Percentiles rank a stretch among this genome's conserved stretches.
Conservation (phyloP, 2,113 vertebrate genomes). For the Toxotes chatareus region DNA sequence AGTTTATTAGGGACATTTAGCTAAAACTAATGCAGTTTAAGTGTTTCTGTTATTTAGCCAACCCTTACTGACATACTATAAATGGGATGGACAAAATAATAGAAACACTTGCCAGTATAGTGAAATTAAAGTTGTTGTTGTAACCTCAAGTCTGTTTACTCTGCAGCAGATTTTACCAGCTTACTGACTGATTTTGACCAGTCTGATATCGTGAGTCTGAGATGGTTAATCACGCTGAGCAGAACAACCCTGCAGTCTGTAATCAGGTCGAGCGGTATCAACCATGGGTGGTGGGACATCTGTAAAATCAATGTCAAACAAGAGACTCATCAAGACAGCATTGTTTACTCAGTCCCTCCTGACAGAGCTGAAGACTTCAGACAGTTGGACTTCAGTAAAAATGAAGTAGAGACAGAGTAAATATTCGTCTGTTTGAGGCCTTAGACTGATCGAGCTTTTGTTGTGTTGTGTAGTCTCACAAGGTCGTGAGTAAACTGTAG, state of each 20-base stretch:
- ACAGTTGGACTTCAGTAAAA: neutral
- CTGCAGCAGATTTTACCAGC: too few relatives aligned
- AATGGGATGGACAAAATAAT: too few relatives aligned
- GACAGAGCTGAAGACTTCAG: neutral
- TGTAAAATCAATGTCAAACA: conserved; percentile 9
- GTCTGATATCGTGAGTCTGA: too few relatives aligned
- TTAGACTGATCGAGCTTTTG: neutral
- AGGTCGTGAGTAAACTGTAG: neutral
- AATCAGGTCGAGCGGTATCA: neutral
- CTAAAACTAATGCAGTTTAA: too few relatives aligned
- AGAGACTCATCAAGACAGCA: neutral
- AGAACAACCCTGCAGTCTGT: neutral
- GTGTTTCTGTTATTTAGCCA: too few relatives aligned
- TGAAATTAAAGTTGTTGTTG: too few relatives aligned
- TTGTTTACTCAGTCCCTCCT: neutral
- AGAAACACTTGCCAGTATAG: too few relatives aligned
- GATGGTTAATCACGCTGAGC: neutral
- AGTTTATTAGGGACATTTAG: too few relatives aligned
- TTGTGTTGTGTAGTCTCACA: neutral
- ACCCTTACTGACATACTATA: too few relatives aligned
- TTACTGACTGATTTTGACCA: too few relatives aligned
- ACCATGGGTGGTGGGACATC: neutral
- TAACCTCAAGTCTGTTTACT: too few relatives aligned
- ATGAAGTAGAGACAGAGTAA: neutral
- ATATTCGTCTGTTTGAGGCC: neutral